These are phyloP conservation scores for Nannospalax galili DNA, from an alignment of 2,113 vertebrate species.

Conservation along the genomic window DNA sequence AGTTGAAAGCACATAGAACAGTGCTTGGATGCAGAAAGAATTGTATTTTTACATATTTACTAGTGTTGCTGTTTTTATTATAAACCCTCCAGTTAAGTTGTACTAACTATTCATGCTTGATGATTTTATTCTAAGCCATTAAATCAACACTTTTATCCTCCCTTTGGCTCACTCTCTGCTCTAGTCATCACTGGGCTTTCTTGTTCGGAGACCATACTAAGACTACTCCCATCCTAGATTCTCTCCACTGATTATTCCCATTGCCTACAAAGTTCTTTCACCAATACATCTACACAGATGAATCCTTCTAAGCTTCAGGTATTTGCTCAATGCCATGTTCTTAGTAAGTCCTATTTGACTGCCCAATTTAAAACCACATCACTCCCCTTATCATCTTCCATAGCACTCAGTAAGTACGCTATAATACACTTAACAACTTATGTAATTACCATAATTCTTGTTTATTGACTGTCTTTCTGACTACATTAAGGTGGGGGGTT, in stretches of 20 bases:
- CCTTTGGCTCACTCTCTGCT: slow-evolving; percentile 11
- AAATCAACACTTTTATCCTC: background rate
- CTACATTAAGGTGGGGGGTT: background rate
- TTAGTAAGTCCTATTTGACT: slow-evolving; percentile 1
- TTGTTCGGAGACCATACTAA: background rate
- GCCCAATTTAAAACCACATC: background rate
- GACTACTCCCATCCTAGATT: background rate
- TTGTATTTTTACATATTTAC: background rate
- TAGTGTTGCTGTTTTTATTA: background rate
- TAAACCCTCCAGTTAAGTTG: background rate
- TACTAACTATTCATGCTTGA: background rate
- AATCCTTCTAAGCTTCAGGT: background rate
- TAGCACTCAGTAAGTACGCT: background rate
- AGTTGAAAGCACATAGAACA: background rate
- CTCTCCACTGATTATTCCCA: background rate
- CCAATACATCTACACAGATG: background rate
- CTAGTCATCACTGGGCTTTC: background rate
- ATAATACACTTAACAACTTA: background rate
- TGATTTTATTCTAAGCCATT: background rate
- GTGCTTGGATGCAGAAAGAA: background rate
- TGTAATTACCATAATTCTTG: background rate
- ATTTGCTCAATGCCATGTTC: slow-evolving; percentile 15
- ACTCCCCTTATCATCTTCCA: background rate
- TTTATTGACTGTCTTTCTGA: background rate
- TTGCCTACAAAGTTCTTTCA: background rate